Percentiles rank a stretch among this genome's conserved stretches.
phyloP scores from a whole-genome alignment of 2,797 vertebrate species.

The Melanotaenia pygmaea region DNA sequence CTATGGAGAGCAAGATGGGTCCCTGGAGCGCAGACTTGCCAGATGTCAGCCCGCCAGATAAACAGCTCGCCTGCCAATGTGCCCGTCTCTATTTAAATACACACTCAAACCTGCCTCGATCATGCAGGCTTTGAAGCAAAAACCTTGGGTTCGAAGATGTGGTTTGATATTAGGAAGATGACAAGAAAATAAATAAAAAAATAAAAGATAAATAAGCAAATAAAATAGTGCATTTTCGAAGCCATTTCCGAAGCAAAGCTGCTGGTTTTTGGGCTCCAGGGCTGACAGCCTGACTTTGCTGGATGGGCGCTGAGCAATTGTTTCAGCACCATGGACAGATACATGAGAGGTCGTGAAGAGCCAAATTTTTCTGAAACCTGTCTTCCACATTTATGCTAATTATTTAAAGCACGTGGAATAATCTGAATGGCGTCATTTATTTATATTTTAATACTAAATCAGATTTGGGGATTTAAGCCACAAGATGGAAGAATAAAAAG shows the following conservation, averaged over 20 bases:
- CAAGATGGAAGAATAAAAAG: too few relatives aligned
- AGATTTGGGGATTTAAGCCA: too few relatives aligned
- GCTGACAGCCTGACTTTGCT: slow-evolving; percentile 35
- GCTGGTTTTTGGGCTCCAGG: slow-evolving; percentile 44
- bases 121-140: slow-evolving; percentile 74
- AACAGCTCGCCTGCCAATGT: slow-evolving; percentile 82
- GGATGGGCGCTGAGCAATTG: slow-evolving; percentile 49
- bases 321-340: slow-evolving; percentile 89
- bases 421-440: slow-evolving; percentile 58
- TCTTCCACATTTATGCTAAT: slow-evolving; percentile 55
- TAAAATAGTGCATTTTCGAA: slow-evolving; percentile 46
- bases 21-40: slow-evolving; percentile 81
- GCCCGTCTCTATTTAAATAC: slow-evolving; percentile 84
- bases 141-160: slow-evolving; percentile 62
- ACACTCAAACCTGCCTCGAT: slow-evolving; percentile 72
- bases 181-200: not conserved
- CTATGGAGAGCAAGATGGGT: slow-evolving; percentile 83
- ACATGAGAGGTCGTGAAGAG: slow-evolving; percentile 52
- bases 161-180: slow-evolving; percentile 46
- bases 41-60: slow-evolving; percentile 85
- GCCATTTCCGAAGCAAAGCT: slow-evolving; percentile 67
- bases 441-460: slow-evolving; percentile 13
- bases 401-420: slow-evolving; percentile 61
- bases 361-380: slow-evolving; percentile 54
- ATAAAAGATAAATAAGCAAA: not conserved